Evolutionary conservation across 2,113 vertebrate genomes (phyloP), one percentile per base, ranked within the genome.

Genomic region (Formicarius rufipectus): DNA sequence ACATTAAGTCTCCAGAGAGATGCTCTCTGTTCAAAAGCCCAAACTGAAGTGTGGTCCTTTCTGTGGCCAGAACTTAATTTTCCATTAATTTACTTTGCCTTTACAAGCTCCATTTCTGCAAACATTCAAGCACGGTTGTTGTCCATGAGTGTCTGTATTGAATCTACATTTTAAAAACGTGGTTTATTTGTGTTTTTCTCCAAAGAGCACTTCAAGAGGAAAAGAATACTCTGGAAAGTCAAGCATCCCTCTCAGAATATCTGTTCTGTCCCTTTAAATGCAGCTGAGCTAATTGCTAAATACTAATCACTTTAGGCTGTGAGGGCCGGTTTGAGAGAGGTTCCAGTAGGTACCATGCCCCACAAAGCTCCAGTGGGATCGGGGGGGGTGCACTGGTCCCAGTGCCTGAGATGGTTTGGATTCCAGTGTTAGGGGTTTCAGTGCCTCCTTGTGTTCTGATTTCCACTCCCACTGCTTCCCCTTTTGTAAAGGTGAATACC

Each of bases 21-120:
- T 78, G 84, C 84, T 59, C 81, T 47, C 62, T 85, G 52, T 55
- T 87, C 64, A 58, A 86, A 92, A 88, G 60, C 53, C 64, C 64
- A 44, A 83, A 89, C 49, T 14, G 30, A 60, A 53, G 44, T 12
- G 27, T 53, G 74, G 31, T 30, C 8, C 13, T 58, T 83, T 66
- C n/a, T 66, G 59, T 23, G 59, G 37, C 55, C 87, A 77, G 75
- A 74, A 58, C 6, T 52, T 28, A 6, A 12, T 86, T 93, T 86
- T 72, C 7, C 1, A 45, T 78, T 56, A 2, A 10, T 69, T 72
- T 42, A 6, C 17, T 52, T 81, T 33, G 42, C 42, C 52, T 84
- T n/a, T n/a, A 7, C 35, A 12, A 59, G 31, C 37, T 59, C n/a
- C 0, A 0, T 53, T 80, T 77, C 63, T 83, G 18, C 40, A 49